Percentiles rank a stretch among this genome's conserved stretches.
Evolutionary conservation across 2,888 invertebrate species (phyloP).

Genomic region (Dexiosoma caninum): DNA sequence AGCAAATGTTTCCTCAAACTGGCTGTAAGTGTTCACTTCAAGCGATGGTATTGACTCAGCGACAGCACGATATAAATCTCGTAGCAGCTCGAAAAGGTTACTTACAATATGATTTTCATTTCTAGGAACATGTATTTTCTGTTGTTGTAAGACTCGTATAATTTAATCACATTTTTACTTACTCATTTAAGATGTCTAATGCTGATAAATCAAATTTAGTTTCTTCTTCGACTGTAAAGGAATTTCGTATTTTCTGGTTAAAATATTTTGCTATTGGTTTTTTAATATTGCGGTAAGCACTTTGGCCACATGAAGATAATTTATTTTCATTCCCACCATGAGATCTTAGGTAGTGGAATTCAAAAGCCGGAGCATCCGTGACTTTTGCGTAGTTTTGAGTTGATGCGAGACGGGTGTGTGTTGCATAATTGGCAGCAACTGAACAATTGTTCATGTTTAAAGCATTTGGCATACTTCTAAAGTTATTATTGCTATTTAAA

Average conservation of each 20-base stretch:
- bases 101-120: conserved; percentile 62
- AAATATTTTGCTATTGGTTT: conserved; percentile 15
- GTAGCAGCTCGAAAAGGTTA: conserved; percentile 67
- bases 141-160: background rate
- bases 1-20: conserved; percentile 49
- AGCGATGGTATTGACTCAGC: conserved; percentile 64
- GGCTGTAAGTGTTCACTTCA: conserved; percentile 16
- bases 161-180: conserved; percentile 34
- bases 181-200: conserved; percentile 63
- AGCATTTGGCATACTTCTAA: background rate
- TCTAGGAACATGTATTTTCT: conserved; percentile 55
- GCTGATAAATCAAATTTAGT: conserved; percentile 55
- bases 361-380: conserved; percentile 37
- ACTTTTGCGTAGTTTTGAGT: background rate
- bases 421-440: background rate
- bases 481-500: background rate
- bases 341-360: conserved; percentile 58
- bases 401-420: background rate
- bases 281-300: conserved; percentile 24
- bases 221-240: conserved; percentile 34
- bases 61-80: conserved; percentile 68
- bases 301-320: background rate
- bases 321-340: conserved; percentile 7
- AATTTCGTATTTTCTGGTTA: background rate
- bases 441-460: background rate